Evolutionary conservation across 2,113 vertebrate genomes (phyloP), one percentile per base, ranked within the genome.

Genomic region (Leptobrachium ailaonicum): DNA sequence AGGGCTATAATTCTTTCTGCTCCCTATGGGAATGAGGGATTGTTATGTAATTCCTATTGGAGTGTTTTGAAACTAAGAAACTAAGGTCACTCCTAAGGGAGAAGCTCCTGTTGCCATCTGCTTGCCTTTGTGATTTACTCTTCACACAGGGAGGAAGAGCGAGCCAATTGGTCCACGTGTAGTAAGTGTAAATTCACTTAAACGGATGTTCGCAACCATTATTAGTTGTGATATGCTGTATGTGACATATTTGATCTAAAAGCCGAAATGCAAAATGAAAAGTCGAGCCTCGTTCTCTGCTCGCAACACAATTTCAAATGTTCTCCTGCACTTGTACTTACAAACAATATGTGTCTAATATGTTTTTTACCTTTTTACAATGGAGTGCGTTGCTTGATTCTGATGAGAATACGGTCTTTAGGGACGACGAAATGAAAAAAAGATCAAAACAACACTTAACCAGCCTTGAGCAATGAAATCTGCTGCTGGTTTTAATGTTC

Each of bases 101-200:
- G 56, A 13, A 13, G 3, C 11, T 2, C 43, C 45, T 47, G 66
- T 74, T 80, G 41, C 78, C 78, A 80, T 80, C 78, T 80, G 78
- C 78, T 62, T 74, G 41, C 71, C 78, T 60, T 47, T 80, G 77
- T 73, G 70, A 66, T 73, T 80, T 73, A 80, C n/a, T n/a, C 50
- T 11, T 45, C 44, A 73, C 63, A 63, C 62, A 43, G 77, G 58
- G 60, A 80, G 14, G 3, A 75, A 69, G 45, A 50, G 4, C 8
- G 47, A 50, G 47, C 20, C 20, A 32, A 32, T 32, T 32, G 20
- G 47, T 5, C 4, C 47, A 50, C 47, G 8, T 50, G 4, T 50
- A 5, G 4, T 5, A 50, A 4, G 4, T 50, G 8, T 50, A 50
- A 8, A 50, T 50, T 50, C 47, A 50, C 8, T 50, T 50, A 50